These are phyloP conservation scores for Hydrocynus forskahlii DNA, from an alignment of 2,797 vertebrate genomes.

Conservation along the genomic window DNA sequence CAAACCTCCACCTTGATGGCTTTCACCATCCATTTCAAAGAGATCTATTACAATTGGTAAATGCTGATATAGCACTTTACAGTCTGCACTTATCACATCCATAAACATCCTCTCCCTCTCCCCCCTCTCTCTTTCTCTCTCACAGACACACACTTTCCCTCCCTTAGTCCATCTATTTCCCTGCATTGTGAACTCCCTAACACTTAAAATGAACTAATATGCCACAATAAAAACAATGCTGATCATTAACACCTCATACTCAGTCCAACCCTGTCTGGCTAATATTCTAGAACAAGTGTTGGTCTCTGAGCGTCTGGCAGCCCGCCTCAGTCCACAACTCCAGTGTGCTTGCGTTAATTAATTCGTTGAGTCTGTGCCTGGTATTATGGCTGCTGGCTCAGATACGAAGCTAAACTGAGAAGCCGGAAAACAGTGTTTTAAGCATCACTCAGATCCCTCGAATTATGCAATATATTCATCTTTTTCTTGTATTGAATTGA, in stretches of 20 bases:
- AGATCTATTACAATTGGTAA: conserved; percentile 43
- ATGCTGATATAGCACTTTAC: conserved; percentile 53
- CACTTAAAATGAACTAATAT: conserved; percentile 15
- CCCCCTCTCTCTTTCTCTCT: background rate
- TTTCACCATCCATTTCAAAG: conserved; percentile 44
- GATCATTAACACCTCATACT: conserved; percentile 36
- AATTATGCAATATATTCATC: background rate
- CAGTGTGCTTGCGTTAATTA: conserved; percentile 38
- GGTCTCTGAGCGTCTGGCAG: conserved; percentile 34
- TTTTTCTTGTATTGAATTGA: background rate
- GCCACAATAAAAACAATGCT: background rate
- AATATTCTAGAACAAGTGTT: conserved; percentile 39
- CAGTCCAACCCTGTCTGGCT: conserved; percentile 31
- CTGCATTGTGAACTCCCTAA: conserved; percentile 15
- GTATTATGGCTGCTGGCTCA: conserved; percentile 34
- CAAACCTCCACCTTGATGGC: conserved; percentile 7
- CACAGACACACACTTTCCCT: background rate
- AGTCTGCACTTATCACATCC: conserved; percentile 50
- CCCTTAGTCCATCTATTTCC: background rate
- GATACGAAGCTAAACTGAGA: conserved; percentile 29
- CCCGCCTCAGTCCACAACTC: conserved; percentile 35
- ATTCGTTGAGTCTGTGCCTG: conserved; percentile 32
- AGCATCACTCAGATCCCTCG: background rate
- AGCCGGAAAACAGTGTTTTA: conserved; percentile 30
- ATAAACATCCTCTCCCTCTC: conserved; percentile 19